phyloP scores from a whole-genome alignment of 2,113 vertebrate species.

The Neodontobutis hainanensis region DNA sequence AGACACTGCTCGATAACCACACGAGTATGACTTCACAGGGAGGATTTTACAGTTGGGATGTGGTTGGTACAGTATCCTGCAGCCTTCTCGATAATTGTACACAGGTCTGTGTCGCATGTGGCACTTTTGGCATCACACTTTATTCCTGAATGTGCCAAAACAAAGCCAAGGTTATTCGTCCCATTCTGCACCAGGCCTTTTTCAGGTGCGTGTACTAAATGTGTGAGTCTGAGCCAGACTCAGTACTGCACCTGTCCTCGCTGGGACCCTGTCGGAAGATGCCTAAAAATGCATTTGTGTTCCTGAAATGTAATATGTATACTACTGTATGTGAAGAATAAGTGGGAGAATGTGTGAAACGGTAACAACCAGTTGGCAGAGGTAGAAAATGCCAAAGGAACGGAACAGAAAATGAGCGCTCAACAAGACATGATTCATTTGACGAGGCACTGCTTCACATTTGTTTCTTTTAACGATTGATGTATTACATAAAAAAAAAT shows the following conservation, averaged over 20 bases:
- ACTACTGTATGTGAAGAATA: conserved; percentile 3
- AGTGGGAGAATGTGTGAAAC: conserved; percentile 23
- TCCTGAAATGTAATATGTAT: conserved; percentile 8
- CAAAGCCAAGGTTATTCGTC: conserved; percentile 38
- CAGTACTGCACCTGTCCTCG: neutral
- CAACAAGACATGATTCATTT: neutral
- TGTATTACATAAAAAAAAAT: neutral
- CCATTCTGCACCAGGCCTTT: conserved; percentile 21
- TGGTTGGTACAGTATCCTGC: conserved; percentile 35
- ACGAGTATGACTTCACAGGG: neutral
- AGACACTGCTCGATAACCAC: too few relatives aligned
- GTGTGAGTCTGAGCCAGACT: conserved; percentile 7
- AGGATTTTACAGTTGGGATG: neutral
- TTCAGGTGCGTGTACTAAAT: neutral
- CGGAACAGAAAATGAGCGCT: neutral
- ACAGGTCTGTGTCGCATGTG: conserved; percentile 46
- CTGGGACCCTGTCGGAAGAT: neutral
- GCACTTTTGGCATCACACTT: conserved; percentile 39
- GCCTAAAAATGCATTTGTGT: conserved; percentile 8
- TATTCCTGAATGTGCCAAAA: conserved; percentile 39
- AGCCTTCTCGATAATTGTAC: conserved; percentile 43
- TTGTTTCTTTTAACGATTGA: neutral
- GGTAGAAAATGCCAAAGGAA: neutral
- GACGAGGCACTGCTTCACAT: conserved; percentile 5
- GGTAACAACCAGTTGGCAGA: neutral